Conservation (phyloP, 2,113 vertebrate species). For the Ophiodon elongatus region DNA sequence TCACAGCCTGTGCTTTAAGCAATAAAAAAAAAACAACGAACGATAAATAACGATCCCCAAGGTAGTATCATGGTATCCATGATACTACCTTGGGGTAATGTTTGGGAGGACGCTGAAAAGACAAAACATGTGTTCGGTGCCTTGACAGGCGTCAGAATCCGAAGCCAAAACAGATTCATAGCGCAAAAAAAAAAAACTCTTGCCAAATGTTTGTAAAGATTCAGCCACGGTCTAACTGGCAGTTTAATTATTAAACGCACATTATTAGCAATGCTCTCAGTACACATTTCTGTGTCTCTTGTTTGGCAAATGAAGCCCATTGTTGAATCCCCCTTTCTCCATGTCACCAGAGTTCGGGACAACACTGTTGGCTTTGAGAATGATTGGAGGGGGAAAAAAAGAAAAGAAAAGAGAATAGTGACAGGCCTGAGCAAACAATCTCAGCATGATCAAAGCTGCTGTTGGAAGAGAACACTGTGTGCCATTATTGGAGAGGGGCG, state of each 20-base stretch:
- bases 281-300: constrained; percentile 41
- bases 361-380: constrained; percentile 55
- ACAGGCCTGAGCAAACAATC: constrained; percentile 74
- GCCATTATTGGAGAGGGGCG: constrained; percentile 46
- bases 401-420: constrained; percentile 42
- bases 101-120: constrained; percentile 18
- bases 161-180: constrained; percentile 49
- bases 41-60: constrained; percentile 19
- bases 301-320: constrained; percentile 62
- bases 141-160: constrained; percentile 36
- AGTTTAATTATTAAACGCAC: constrained; percentile 66
- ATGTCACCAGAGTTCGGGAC: constrained; percentile 61
- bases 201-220: constrained; percentile 68
- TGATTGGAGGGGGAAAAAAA: constrained; percentile 38
- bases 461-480: constrained; percentile 71
- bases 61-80: constrained; percentile 2
- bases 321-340: constrained; percentile 59
- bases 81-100: neutral
- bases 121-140: constrained; percentile 29
- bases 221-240: constrained; percentile 54
- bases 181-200: constrained; percentile 41
- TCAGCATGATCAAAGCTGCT: constrained; percentile 76
- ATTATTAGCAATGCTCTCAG: constrained; percentile 60
- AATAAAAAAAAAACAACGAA: constrained; percentile 31
- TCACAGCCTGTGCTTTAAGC: neutral